These are phyloP conservation scores for Drosophila seclusa DNA, from an alignment of 2,888 invertebrate species.

Conservation along the genomic window DNA sequence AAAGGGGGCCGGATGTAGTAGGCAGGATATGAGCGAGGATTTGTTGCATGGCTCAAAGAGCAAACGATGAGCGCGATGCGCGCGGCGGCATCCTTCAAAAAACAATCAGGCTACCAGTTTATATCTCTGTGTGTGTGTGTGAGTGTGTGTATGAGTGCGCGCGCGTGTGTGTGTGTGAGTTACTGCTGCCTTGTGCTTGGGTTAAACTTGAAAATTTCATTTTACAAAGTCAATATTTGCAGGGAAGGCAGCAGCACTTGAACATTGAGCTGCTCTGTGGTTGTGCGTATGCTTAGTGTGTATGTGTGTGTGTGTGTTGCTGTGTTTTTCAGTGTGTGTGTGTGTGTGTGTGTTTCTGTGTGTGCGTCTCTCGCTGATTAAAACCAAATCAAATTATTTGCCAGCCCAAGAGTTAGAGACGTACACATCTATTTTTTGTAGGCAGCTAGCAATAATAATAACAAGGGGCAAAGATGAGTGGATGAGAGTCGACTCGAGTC, in stretches of 20 bases:
- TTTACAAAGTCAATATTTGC: conserved; percentile 82
- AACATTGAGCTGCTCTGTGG: conserved; percentile 57
- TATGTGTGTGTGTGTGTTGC: conserved; percentile 1
- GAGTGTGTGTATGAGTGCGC: not conserved
- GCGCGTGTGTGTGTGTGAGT: conserved; percentile 15
- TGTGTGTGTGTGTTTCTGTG: conserved; percentile 1
- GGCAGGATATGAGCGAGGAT: conserved; percentile 76
- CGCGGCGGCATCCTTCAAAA: conserved; percentile 59
- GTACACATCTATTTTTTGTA: conserved; percentile 27
- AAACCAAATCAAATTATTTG: conserved; percentile 85
- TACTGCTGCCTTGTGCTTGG: conserved; percentile 62
- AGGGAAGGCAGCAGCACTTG: conserved; percentile 44
- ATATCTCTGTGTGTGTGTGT: not conserved
- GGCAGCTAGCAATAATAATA: conserved; percentile 37
- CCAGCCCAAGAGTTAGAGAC: conserved; percentile 66
- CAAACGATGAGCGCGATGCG: conserved; percentile 40
- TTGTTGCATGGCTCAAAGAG: conserved; percentile 61
- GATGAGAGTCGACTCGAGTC: not conserved
- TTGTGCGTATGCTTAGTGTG: conserved; percentile 35
- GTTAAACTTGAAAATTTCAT: conserved; percentile 82
- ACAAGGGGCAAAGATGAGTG: conserved; percentile 32
- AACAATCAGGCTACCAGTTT: conserved; percentile 50
- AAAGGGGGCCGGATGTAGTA: conserved; percentile 13
- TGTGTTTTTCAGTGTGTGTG: not conserved
- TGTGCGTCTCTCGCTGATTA: conserved; percentile 79